Base-by-base conservation (phyloP, 2,113 vertebrate genomes). In the Cyrtonyx montezumae region DNA sequence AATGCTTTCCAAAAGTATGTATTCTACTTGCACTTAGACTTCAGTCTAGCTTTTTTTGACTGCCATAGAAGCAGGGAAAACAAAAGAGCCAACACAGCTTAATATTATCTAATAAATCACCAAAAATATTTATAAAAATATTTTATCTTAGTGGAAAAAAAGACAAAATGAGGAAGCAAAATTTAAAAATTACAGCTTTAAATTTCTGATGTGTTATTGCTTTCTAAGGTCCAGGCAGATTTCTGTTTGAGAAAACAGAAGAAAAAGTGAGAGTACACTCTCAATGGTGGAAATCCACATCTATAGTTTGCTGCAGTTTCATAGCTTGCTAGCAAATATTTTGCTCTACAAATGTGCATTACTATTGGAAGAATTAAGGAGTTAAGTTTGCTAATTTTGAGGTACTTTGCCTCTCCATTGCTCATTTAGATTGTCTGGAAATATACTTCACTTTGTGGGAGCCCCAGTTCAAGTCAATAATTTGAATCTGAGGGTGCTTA, bases 1-100 rank as follows among this genome's bases (percentile, higher is more conserved):
- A 96, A 96, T 68, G 85, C 83, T 95, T 97, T 97, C 96, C 89
- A 94, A 94, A 97, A 96, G 85, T 93, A 73, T 55, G 58, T 63
- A 78, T 69, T 91, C 79, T 79, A 48, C 79, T 88, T 84, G 79
- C 82, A 65, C 59, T 95, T 21, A 28, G 87, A 88, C 68, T 90
- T 92, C 83, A 88, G 91, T 87, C 79, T 92, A 91, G 89, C 53
- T 79, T 65, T 86, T 70, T 96, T 53, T 93, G 79, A 53, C 69
- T 91, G 79, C 82, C 81, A 91, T 86, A 95, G 91, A 94, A 95
- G 42, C 67, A 93, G 70, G 34, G 49, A 89, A 91, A 94, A 93
- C 67, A 71, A 80, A 91, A 87, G 86, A 84, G 77, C 48, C 87
- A 92, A 93, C 71, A 79, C 56, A 70, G 66, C 77, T 46, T 93